phyloP scores from a whole-genome alignment of 2,797 vertebrate species.

The Leptoclinus maculatus region DNA sequence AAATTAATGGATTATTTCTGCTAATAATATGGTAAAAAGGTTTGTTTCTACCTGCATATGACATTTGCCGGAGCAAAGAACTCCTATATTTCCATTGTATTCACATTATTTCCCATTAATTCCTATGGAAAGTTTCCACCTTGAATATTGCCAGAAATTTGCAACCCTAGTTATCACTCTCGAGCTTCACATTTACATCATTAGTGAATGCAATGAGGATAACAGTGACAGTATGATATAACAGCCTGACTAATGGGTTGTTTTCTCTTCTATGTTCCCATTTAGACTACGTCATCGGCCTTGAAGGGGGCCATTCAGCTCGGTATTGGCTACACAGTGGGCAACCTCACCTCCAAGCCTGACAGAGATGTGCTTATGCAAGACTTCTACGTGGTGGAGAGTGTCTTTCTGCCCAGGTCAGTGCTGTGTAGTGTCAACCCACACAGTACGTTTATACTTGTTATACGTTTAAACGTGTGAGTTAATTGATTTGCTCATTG shows the following conservation, averaged over 20 bases:
- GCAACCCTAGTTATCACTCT: not conserved
- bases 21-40: not conserved
- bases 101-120: not conserved
- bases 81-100: too few species aligned
- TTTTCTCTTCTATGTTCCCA: conserved; percentile 44
- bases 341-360: conserved; percentile 96
- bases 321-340: conserved; percentile 97
- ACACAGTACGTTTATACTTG: not conserved
- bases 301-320: conserved; percentile 98
- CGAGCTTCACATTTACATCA: conserved; percentile 1
- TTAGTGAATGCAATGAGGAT: not conserved
- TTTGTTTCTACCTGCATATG: not conserved
- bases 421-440: conserved; percentile 30
- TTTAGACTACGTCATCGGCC: conserved; percentile 95
- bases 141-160: not conserved
- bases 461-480: not conserved
- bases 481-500: conserved; percentile 20
- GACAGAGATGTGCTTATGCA: conserved; percentile 99
- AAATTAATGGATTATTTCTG: not conserved
- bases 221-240: conserved; percentile 6
- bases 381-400: conserved; percentile 99
- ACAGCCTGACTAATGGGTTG: conserved; percentile 39
- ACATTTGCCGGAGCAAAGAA: not conserved
- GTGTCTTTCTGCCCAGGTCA: conserved; percentile 97
- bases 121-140: not conserved